Evolutionary conservation across 2,888 invertebrate species (phyloP).

Genomic region (Cheilosia pagana): DNA sequence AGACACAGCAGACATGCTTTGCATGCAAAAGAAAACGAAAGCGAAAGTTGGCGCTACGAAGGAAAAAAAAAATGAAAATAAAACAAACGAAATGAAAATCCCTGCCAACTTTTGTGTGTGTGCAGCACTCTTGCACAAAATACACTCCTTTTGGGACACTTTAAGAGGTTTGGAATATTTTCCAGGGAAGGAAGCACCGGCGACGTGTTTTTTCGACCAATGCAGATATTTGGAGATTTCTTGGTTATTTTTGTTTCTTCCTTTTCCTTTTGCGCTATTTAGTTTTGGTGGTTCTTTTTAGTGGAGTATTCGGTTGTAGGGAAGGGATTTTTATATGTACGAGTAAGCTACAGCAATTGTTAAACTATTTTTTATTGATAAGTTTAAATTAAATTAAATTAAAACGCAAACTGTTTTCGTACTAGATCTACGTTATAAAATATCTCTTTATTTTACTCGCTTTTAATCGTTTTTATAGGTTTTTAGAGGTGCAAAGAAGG

Average conservation of each 20-base stretch:
- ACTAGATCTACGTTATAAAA: no score
- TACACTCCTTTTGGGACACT: conserved; percentile 8
- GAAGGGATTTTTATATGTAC: not conserved
- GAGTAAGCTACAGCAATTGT: not conserved
- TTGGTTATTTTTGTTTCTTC: conserved; percentile 1
- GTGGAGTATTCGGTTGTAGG: not conserved
- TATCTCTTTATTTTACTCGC: no score
- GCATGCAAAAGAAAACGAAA: conserved; percentile 63
- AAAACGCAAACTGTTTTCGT: no score
- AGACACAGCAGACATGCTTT: conserved; percentile 56
- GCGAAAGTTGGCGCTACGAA: conserved; percentile 43
- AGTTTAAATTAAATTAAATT: no score
- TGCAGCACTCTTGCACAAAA: conserved; percentile 9
- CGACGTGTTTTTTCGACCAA: conserved; percentile 26
- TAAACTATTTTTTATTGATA: no score
- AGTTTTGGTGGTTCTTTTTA: not conserved
- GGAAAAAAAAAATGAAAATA: no score
- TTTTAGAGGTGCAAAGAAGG: no score
- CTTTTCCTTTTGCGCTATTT: not conserved
- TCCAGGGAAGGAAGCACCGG: conserved; percentile 5
- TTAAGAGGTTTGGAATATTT: conserved; percentile 12
- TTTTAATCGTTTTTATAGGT: no score
- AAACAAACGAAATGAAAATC: conserved; percentile 28
- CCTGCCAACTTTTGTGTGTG: conserved; percentile 16
- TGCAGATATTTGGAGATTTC: conserved; percentile 35